Percentiles rank a stretch among this genome's conserved stretches.
These are phyloP conservation scores for Augochlorella aurata DNA, from an alignment of 2,888 invertebrate species.

Conservation along the genomic window DNA sequence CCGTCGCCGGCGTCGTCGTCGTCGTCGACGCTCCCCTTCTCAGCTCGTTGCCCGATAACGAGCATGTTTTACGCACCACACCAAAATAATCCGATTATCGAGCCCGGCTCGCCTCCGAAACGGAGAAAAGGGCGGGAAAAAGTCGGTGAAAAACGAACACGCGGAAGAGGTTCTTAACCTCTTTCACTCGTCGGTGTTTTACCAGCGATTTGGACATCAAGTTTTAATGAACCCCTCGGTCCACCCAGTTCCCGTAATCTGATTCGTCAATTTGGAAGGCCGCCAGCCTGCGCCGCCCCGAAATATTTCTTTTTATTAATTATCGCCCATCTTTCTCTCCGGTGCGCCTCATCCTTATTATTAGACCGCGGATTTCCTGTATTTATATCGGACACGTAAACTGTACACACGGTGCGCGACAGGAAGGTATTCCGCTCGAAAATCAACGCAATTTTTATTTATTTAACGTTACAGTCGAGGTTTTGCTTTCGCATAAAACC, in stretches of 20 bases:
- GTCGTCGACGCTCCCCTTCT: not conserved
- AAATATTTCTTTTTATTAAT: conserved; percentile 7
- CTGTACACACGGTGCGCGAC: not conserved
- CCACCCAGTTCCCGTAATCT: conserved; percentile 10
- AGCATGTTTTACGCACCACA: conserved; percentile 69
- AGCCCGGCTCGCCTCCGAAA: conserved; percentile 36
- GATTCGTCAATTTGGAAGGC: conserved; percentile 17
- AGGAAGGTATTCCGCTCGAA: too few species aligned
- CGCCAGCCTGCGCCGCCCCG: not conserved
- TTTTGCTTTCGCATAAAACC: too few species aligned
- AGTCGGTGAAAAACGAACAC: conserved; percentile 11
- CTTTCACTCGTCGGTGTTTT: conserved; percentile 29
- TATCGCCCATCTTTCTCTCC: not conserved
- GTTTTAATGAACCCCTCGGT: conserved; percentile 50
- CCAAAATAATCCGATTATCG: conserved; percentile 72
- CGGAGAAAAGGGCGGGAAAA: conserved; percentile 16
- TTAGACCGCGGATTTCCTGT: conserved; percentile 2
- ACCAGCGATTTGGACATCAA: conserved; percentile 29
- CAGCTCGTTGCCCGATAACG: conserved; percentile 55
- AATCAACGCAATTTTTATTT: too few species aligned
- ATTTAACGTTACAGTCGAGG: too few species aligned
- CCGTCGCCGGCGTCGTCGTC: conserved; percentile 41
- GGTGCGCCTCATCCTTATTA: not conserved
- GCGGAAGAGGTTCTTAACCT: conserved; percentile 46
- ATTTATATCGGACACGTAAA: not conserved